Conservation (phyloP, 2,113 vertebrate species). For the Poecile atricapillus region DNA sequence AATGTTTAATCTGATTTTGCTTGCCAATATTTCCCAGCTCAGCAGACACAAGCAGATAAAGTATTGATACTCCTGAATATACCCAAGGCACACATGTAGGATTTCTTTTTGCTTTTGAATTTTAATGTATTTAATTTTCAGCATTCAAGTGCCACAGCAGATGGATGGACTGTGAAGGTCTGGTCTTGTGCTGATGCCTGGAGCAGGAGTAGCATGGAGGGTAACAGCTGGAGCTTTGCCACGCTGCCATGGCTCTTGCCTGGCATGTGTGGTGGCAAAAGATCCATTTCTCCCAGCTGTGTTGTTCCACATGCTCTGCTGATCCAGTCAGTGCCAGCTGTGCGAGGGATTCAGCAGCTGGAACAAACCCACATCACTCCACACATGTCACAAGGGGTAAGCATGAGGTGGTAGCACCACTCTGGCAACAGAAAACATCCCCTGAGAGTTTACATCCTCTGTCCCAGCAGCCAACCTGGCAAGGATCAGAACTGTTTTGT, state of each 20-base stretch:
- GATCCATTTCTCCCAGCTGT: background rate
- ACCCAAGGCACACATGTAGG: background rate
- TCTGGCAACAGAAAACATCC: background rate
- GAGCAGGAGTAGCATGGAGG: fast-evolving
- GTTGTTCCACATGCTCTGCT: background rate
- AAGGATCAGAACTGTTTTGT: fast-evolving
- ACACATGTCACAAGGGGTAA: background rate
- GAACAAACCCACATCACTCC: background rate
- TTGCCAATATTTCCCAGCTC: background rate
- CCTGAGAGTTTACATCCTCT: background rate
- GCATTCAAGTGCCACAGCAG: background rate
- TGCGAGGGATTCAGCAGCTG: background rate
- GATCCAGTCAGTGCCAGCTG: fast-evolving
- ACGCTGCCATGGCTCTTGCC: fast-evolving
- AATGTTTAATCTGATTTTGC: background rate
- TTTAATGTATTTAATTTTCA: background rate
- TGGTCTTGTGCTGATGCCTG: background rate
- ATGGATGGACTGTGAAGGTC: background rate
- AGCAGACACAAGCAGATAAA: background rate
- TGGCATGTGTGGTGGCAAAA: background rate
- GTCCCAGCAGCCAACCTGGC: background rate
- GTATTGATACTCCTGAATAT: background rate
- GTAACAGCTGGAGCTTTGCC: background rate
- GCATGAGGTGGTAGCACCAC: background rate
- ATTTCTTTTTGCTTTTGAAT: background rate